Evolutionary conservation across 2,888 invertebrate genomes (phyloP), one percentile per base, ranked within the genome.

Genomic region (Sarcophaga rosellei): DNA sequence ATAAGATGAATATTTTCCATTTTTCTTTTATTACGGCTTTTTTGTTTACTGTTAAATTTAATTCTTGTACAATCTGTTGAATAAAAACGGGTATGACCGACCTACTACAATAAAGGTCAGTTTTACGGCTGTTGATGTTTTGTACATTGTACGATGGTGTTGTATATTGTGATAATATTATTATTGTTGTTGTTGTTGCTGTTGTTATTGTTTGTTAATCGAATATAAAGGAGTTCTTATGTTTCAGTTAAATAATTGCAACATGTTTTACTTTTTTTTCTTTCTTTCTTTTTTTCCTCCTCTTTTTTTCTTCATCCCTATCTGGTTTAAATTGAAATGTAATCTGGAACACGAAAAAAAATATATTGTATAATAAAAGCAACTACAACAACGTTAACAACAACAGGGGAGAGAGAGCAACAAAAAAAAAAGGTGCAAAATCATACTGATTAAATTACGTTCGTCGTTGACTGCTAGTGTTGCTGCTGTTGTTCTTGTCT

Each of bases 381-480:
- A 53, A 47, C 15, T 12, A 53, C 17, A 35, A 53, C 53, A 53
- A 15, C 17, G 17, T 53, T 15, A 53, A 53, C 17, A 53, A 53
- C 17, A 53, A 4, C 5, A 53, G 53, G 17, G 15, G 15, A 53
- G 15, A 53, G 17, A 35, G 8, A 35, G 35, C 25, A 35, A 3
- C 2, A 25, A 25, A 15, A 61, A 65, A 84, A 81, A 70, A 76
- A 80, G 83, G 73, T 80, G 73, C 68, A 82, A 85, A 85, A 80
- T 76, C 80, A 85, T 74, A 80, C 66, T 75, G 84, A 86, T 86
- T 74, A 84, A 84, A 84, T 86, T 86, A 86, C 84, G 78, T 81
- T 70, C 66, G 68, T 20, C 53, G 53, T 53, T 53, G 12, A 1
- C 4, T 53, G 53, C 53, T 53, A 15, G 4, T 15, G 12, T 15